phyloP scores from a whole-genome alignment of 1,140 invertebrate genomes.

The Arctopsyche grandis region DNA sequence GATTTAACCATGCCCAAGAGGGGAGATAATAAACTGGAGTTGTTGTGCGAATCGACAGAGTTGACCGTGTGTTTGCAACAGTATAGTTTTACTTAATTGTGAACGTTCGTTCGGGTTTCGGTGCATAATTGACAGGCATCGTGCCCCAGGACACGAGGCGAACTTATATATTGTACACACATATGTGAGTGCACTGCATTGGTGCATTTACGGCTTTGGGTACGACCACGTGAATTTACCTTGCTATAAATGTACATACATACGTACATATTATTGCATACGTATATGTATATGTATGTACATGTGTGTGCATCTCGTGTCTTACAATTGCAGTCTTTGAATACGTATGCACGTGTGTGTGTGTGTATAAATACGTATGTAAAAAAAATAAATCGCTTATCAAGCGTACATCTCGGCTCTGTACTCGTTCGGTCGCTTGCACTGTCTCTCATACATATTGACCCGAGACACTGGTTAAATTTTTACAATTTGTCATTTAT shows the following conservation, averaged over 20 bases:
- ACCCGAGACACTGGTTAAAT: not conserved
- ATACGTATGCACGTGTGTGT: not conserved
- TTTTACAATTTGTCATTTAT: too few species aligned
- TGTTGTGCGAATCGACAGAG: too few species aligned
- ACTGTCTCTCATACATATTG: not conserved
- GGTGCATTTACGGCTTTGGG: not conserved
- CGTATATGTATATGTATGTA: not conserved
- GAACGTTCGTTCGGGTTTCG: not conserved
- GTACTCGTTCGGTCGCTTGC: slow-evolving; percentile 4
- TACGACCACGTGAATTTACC: slow-evolving; percentile 6
- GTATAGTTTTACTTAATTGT: not conserved
- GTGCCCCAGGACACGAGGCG: not conserved
- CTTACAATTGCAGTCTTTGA: too few species aligned
- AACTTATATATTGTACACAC: too few species aligned
- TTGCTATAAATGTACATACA: slow-evolving; percentile 12
- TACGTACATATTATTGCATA: slow-evolving; percentile 3
- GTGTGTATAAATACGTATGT: not conserved
- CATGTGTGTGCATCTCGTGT: too few species aligned
- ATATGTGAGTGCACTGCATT: too few species aligned
- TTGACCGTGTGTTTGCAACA: too few species aligned
- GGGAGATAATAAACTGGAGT: too few species aligned
- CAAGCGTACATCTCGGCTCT: slow-evolving; percentile 30
- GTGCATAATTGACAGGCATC: slow-evolving; percentile 24
- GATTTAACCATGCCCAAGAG: too few species aligned
- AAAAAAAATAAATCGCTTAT: slow-evolving; percentile 41